Evolutionary conservation across 2,797 vertebrate genomes (phyloP), one percentile per base, ranked within the genome.

Genomic region (Xenopus petersii): DNA sequence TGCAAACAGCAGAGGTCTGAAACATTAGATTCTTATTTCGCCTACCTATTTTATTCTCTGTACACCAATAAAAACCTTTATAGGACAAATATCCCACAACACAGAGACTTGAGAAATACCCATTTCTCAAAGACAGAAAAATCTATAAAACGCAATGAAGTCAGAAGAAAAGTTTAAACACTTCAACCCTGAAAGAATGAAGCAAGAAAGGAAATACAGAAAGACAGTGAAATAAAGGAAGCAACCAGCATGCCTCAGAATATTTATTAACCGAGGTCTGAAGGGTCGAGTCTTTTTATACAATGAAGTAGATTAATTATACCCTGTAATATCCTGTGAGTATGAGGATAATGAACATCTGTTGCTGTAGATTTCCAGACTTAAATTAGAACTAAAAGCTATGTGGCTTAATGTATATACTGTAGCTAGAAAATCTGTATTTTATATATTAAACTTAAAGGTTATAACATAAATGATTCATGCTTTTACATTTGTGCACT

Each of bases 111-210:
- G 21, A 73, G 59, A 77, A 73, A 77, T 73, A n/a, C 64, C 75
- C 67, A 62, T 67, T 71, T 70, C 68, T 64, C 70, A 11, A 36
- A 77, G 70, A 64, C 75, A 77, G 70, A 49, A 68, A 67, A 77
- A 77, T 73, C 70, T 73, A 77, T 77, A 77, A 73, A 77, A 68
- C 55, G 62, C 65, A 77, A 73, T 68, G 70, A 77, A 77, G 70
- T 73, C 70, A 68, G 59, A 63, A 72, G 70, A 77, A 65, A 77
- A 73, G 75, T 77, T 77, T 77, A 68, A 73, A 67, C 59, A 77
- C 64, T 48, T 36, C 75, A 77, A 59, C 70, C 70, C 56, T 73
- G 59, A 17, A 73, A 77, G 64, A 64, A 73, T 26, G 66, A 64
- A 63, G 59, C 64, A 48, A 46, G 36, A 36, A 49, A 77, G 16